These are phyloP conservation scores for Coenobita brevimanus DNA, from an alignment of 1,140 invertebrate species.

Conservation along the genomic window DNA sequence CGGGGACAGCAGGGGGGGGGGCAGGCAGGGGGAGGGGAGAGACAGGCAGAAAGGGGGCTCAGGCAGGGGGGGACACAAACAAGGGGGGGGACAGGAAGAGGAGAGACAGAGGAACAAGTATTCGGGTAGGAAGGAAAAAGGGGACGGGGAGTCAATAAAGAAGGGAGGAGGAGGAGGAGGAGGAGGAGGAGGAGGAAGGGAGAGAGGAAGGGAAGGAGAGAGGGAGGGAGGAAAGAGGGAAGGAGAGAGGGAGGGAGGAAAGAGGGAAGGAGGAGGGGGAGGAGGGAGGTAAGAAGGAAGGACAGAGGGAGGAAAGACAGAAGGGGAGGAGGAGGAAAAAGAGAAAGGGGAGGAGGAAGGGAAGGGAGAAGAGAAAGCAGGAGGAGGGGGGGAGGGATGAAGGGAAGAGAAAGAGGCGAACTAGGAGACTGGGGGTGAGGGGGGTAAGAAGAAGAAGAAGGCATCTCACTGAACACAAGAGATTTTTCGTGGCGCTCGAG, in stretches of 20 bases:
- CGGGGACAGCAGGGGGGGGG: not conserved
- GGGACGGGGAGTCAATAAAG: not conserved
- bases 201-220: not conserved
- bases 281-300: too few species aligned
- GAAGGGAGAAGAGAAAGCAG: too few species aligned
- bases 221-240: not conserved
- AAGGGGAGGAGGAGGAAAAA: too few species aligned
- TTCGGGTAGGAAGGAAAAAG: not conserved
- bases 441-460: not conserved
- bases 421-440: too few species aligned
- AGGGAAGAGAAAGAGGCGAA: too few species aligned
- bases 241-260: not conserved
- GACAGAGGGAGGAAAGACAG: too few species aligned
- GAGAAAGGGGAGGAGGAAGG: too few species aligned
- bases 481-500: slow-evolving; percentile 38
- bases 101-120: slow-evolving; percentile 32
- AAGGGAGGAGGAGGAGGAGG: not conserved
- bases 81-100: not conserved
- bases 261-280: too few species aligned
- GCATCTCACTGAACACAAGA: slow-evolving; percentile 22
- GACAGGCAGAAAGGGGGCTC: not conserved
- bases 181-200: not conserved
- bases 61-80: not conserved
- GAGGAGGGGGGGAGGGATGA: too few species aligned
- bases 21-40: not conserved